phyloP scores from a whole-genome alignment of 2,888 invertebrate species.

The Erebia epiphron region DNA sequence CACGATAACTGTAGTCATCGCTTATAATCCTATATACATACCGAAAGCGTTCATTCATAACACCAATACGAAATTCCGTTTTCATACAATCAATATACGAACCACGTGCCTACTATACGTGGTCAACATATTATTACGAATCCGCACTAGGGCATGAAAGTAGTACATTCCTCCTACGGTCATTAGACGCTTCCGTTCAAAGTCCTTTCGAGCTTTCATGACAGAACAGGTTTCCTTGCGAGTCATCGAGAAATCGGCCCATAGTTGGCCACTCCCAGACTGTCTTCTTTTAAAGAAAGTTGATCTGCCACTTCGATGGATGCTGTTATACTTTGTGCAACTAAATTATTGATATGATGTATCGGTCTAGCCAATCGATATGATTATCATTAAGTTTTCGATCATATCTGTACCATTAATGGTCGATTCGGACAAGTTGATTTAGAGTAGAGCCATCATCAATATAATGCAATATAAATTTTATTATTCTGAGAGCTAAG shows the following conservation, averaged over 20 bases:
- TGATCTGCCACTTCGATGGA: constrained; percentile 41
- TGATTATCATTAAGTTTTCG: constrained; percentile 1
- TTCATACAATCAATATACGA: constrained; percentile 21
- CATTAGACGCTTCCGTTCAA: constrained; percentile 61
- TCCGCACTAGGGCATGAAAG: constrained; percentile 62
- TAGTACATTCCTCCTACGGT: constrained; percentile 57
- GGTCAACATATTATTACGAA: constrained; percentile 42
- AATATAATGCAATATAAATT: too few relatives aligned
- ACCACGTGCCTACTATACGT: constrained; percentile 28
- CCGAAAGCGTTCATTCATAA: constrained; percentile 30
- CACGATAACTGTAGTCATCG: constrained; percentile 9
- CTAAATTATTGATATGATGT: constrained; percentile 28
- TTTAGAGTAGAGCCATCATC: too few relatives aligned
- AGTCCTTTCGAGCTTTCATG: constrained; percentile 58
- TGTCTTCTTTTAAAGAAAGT: constrained; percentile 46
- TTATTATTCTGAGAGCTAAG: too few relatives aligned
- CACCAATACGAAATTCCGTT: constrained; percentile 16
- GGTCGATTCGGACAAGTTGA: not conserved
- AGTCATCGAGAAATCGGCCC: constrained; percentile 76
- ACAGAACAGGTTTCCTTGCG: constrained; percentile 62
- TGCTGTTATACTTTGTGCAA: constrained; percentile 37
- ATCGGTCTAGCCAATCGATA: constrained; percentile 7
- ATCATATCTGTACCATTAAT: not conserved
- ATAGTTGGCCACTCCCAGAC: constrained; percentile 47
- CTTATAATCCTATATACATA: constrained; percentile 9